These are phyloP conservation scores for Hydriomena furcata DNA, from an alignment of 2,888 invertebrate species.

Conservation along the genomic window DNA sequence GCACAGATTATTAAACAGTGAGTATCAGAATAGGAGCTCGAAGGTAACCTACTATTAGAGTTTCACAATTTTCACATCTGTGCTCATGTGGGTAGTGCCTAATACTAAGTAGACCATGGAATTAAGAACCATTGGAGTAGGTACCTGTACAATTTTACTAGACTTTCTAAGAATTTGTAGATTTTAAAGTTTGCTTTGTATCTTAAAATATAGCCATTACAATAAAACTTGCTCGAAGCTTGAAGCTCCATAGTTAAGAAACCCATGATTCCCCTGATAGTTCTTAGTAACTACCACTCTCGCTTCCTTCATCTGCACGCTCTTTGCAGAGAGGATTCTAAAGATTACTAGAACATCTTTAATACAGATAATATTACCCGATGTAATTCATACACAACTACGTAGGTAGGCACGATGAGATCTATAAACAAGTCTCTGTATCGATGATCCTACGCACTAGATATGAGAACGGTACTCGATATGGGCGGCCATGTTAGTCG, in stretches of 20 bases:
- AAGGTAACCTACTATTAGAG: constrained; percentile 9
- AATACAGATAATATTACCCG: too few relatives aligned
- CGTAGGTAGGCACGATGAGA: constrained; percentile 25
- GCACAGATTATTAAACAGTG: neutral
- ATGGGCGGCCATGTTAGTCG: neutral
- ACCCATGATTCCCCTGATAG: too few relatives aligned
- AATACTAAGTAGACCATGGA: neutral
- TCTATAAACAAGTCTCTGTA: constrained; percentile 61
- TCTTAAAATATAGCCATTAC: too few relatives aligned
- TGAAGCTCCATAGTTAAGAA: too few relatives aligned
- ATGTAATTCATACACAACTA: too few relatives aligned
- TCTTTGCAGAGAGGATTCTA: too few relatives aligned
- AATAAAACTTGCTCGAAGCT: too few relatives aligned
- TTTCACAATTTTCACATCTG: constrained; percentile 21
- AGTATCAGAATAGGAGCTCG: neutral
- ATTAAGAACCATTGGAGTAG: neutral
- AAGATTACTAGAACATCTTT: too few relatives aligned
- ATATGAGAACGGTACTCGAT: constrained; percentile 54
- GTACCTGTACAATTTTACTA: neutral
- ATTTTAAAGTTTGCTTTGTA: too few relatives aligned
- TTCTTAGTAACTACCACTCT: too few relatives aligned
- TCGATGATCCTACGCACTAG: constrained; percentile 69
- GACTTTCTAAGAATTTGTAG: too few relatives aligned
- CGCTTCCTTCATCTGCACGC: too few relatives aligned
- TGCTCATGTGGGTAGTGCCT: constrained; percentile 15